phyloP scores from a whole-genome alignment of 2,888 invertebrate genomes.

The Oligia latruncula region DNA sequence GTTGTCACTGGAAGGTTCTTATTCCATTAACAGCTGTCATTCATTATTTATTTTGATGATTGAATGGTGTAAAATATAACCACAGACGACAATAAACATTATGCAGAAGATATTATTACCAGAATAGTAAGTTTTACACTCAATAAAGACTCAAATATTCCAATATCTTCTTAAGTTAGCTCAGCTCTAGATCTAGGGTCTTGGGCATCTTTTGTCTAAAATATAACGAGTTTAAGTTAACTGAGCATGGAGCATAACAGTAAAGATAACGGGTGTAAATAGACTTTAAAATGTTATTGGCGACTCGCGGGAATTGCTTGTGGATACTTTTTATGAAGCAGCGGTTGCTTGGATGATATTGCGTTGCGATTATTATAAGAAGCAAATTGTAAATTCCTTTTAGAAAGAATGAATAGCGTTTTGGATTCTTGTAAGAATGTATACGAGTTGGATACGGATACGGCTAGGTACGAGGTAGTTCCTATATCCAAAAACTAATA shows the following conservation, averaged over 20 bases:
- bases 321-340: constrained; percentile 52
- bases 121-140: constrained; percentile 16
- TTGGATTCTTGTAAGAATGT: background rate
- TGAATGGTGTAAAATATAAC: too few relatives aligned
- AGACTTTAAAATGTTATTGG: constrained; percentile 78
- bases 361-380: background rate
- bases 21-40: background rate
- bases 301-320: constrained; percentile 57
- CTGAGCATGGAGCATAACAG: constrained; percentile 67
- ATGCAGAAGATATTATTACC: background rate
- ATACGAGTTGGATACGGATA: background rate
- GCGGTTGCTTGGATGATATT: constrained; percentile 23
- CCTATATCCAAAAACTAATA: background rate
- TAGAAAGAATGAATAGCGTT: background rate
- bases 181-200: constrained; percentile 57
- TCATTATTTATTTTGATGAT: background rate
- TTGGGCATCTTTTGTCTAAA: constrained; percentile 71
- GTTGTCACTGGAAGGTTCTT: background rate
- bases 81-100: background rate
- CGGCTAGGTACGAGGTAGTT: background rate
- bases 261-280: constrained; percentile 73
- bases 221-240: constrained; percentile 61
- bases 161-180: constrained; percentile 46
- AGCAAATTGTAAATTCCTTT: constrained; percentile 4
- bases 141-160: constrained; percentile 29